Percentiles rank a stretch among this genome's conserved stretches.
phyloP scores from a whole-genome alignment of 2,888 invertebrate genomes.

The Rotaria socialis region DNA sequence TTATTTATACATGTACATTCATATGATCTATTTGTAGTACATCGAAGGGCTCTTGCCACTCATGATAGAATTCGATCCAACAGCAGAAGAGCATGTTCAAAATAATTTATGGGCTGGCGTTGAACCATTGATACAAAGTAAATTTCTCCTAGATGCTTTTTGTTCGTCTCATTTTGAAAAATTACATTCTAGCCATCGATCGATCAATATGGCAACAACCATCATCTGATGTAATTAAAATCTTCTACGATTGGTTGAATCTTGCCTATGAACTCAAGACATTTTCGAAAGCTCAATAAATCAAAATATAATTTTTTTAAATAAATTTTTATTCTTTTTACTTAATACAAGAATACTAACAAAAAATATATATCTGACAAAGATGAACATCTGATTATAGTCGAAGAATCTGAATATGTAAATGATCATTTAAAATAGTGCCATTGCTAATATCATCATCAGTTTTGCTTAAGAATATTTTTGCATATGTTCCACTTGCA shows the following conservation, averaged over 20 bases:
- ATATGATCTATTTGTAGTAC: neutral
- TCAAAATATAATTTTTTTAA: neutral
- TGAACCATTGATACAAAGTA: neutral
- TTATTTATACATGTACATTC: too few relatives aligned
- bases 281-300: neutral
- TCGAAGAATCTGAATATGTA: conserved; percentile 31
- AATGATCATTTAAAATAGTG: conserved; percentile 20
- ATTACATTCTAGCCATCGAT: neutral
- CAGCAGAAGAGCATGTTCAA: neutral
- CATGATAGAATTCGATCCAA: neutral
- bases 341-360: neutral
- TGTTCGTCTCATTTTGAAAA: neutral
- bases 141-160: neutral
- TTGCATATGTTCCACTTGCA: conserved; percentile 7
- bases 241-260: neutral
- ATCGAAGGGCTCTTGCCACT: neutral
- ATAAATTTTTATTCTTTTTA: conserved; percentile 27
- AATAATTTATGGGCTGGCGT: neutral
- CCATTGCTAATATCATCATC: neutral
- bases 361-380: neutral
- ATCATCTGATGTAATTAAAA: neutral
- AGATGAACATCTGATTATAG: neutral
- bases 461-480: neutral
- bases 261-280: neutral
- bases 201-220: neutral